Percentiles rank a stretch among this genome's conserved stretches.
Conservation (phyloP, 2,797 vertebrate genomes). For the Manis pentadactyla region DNA sequence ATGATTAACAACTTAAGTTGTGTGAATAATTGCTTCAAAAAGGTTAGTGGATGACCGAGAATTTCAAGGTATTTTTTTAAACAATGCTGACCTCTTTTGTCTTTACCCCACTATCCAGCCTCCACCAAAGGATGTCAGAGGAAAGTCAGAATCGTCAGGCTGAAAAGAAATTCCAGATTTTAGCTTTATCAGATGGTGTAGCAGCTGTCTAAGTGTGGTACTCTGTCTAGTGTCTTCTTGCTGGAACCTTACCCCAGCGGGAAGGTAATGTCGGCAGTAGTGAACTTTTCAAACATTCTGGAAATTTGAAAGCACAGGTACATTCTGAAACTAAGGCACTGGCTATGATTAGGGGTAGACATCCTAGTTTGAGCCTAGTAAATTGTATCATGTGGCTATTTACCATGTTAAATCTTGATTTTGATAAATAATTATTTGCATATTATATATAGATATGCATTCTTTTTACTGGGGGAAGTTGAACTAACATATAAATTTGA, state of each 20-base stretch:
- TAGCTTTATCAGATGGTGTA: neutral
- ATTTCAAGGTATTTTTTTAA: neutral
- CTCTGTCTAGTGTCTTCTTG: neutral
- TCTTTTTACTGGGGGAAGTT: neutral
- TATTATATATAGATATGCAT: neutral
- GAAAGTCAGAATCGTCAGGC: neutral
- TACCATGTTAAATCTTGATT: neutral
- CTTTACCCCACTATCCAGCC: neutral
- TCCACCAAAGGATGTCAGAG: neutral
- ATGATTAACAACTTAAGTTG: neutral
- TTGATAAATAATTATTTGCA: neutral
- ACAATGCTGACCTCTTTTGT: neutral
- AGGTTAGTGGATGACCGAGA: neutral
- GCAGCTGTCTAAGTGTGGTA: neutral
- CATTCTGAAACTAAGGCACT: neutral
- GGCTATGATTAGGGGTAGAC: neutral
- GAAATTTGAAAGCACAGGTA: rapidly evolving
- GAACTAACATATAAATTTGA: neutral
- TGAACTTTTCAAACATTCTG: neutral
- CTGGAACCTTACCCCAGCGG: neutral
- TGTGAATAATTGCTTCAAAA: neutral
- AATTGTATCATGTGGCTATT: rapidly evolving
- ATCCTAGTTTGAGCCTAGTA: neutral
- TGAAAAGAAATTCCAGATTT: neutral
- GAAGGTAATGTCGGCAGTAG: neutral